Evolutionary conservation across 1,140 invertebrate species (phyloP), one percentile per base, ranked within the genome.

Genomic region (Wiebesia pumilae): DNA sequence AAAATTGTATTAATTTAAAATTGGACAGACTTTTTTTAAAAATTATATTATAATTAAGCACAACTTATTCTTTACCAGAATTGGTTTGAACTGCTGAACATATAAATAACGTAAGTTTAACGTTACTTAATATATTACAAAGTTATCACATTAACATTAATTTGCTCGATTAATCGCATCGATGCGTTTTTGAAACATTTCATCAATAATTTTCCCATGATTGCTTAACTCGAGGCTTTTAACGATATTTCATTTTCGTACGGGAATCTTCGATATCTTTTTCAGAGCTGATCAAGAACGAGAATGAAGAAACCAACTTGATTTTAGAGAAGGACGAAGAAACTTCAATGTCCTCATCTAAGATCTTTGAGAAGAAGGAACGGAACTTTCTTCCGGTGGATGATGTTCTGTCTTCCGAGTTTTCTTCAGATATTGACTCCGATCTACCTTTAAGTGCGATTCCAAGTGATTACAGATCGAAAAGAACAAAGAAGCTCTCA

Each of bases 401-500:
- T n/a, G 81, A 83, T 1, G 19, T 83, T 21, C 19, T 83, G 6
- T 80, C 81, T 1, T 87, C 86, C 0, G 86, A 87, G 14, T 87
- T 87, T 58, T 87, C 86, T 24, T 87, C 86, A 3, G 86, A 87
- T 40, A 30, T 87, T 6, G 86, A 87, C 27, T 87, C 86, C 3
- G 81, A 87, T 38, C 19, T 83, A n/a, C 86, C 86, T 1, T 47
- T 47, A 21, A 87, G 33, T n/a, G 47, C 65, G 0, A 83, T 83
- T 14, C 40, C 85, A 30, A 69, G 51, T 35, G 85, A 86, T n/a
- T 67, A 62, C 35, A 40, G 58, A 21, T 54, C 73, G 9, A 86
- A 67, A 16, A 51, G 40, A 71, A 83, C n/a, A 40, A 83, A 83
- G n/a, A 86, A 86, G 47, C n/a, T 65, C 0, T 73, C 84, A 9